Evolutionary conservation across 1,140 invertebrate species (phyloP), one percentile per base, ranked within the genome.

Genomic region (Drosophila oshimai): DNA sequence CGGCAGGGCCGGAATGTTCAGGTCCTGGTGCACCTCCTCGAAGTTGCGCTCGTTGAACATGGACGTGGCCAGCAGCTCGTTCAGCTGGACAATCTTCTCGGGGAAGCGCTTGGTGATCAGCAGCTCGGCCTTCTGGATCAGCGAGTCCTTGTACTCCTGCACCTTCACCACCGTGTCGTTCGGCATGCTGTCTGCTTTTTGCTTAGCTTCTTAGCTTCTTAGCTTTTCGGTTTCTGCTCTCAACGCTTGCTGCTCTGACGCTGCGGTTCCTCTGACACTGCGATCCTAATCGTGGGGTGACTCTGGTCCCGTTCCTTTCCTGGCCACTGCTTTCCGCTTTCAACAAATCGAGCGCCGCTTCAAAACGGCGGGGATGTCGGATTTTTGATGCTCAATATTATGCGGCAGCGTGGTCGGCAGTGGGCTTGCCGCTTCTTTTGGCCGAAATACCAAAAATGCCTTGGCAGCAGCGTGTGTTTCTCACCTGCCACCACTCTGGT

Each of bases 1-100:
- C 49, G 97, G 95, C 79, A 96, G 95, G 71, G 97, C 93, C 89
- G 97, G 96, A 91, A 98, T 96, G 92, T 98, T 97, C 70, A 98
- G 92, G 60, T 95, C 94, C 91, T 94, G 93, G 91, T 97, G 95
- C 33, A 98, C 94, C 74, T 95, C 94, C 36, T 92, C 91, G 45
- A 97, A 94, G 83, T 95, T 93, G 61, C 95, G 93, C 80, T 95
- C 94, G 78, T 94, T 94, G 87, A 98, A 97, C 81, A 94, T 94
- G 45, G 95, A 92, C 28, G 95, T 96, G 74, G 96, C 95, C 61
- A 98, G 91, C 31, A 98, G 91, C 70, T 95, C 94, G 92, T 98
- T 97, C 39, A 98, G 92, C 90, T 96, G 95, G 1, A 98, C 94
- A 67, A 98, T 98, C 92, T 97, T 98, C 84, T 96, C 95, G 2